Base-by-base conservation (phyloP, 2,888 invertebrate genomes). In the Meandrusa payeni region DNA sequence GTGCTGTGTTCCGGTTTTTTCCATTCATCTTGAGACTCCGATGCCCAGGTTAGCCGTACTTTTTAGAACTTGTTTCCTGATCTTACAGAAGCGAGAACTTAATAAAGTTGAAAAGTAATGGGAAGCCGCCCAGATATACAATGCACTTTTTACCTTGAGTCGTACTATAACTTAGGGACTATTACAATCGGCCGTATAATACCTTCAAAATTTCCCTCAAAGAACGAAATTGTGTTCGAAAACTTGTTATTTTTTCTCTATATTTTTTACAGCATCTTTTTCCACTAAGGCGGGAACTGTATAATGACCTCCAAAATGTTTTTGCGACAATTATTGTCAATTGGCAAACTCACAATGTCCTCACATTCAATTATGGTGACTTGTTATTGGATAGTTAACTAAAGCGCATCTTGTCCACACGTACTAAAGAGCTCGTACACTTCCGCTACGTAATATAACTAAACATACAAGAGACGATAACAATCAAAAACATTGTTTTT, bases 311-410 rank as follows among this genome's bases (percentile, higher is more conserved):
- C 61, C 59, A 68, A 57, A 59, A 61, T 59, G 61, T 63, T 75
- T 74, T 64, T 67, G 59, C 59, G 46, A 59, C 70, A 74, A 77
- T 77, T 77, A 72, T 68, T 61, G 50, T 57, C 77, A 78, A 79
- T 79, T 79, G 74, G 55, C 61, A 59, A 51, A 55, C 64, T 65
- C 61, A 67, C 66, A 50, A 48, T 65, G 69, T 62, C 59, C 65
- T 62, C 58, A 55, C 55, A 61, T 51, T 58, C 71, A 77, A 76
- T 76, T 57, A 55, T 51, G 57, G 50, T 52, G 51, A 52, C 52
- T 39, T 47, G 50, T 57, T 46, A 48, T 51, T 52, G 48, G 40
- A 45, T 39, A 27, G 44, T 26, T 32, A 33, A 43, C 43, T 44
- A 44, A 44, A 44, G 44, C 44, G 28, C 44, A 39, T 44, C 44